Base-by-base conservation (phyloP, 2,113 vertebrate genomes). In the Cottus gobio region DNA sequence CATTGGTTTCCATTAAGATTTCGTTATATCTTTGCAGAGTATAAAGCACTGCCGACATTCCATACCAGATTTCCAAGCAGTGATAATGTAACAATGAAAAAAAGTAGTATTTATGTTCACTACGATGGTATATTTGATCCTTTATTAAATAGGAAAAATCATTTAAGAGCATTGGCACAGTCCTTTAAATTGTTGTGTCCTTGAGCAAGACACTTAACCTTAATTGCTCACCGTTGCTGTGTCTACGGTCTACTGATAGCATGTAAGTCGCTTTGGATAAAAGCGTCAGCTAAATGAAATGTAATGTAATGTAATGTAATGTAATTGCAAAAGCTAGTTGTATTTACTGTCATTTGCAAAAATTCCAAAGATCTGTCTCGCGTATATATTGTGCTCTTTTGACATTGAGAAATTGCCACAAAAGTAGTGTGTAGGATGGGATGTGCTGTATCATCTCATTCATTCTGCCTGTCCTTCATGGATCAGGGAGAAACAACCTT, bases 391-490 rank as follows among this genome's bases (percentile, higher is more conserved):
- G 50, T 48, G 42, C 72, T 69, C 71, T 50, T 73, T 78, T 3
- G 4, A 71, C 83, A 67, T 52, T 76, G 67, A 63, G 16, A 61
- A 69, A 54, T 50, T 56, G 56, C 69, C 31, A 56, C 58, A 64
- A 58, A 54, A 56, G 24, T 58, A 26, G 46, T 71, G 16, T 79
- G 31, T 54, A 39, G 64, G n/a, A 70, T 44, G 28, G 42, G 60
- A 68, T 80, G n/a, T 83, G 42, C 70, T 71, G 68, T 65, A 30
- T 76, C 72, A 65, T 75, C 48, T n/a, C 39, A 60, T 81, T 75
- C 48, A 77, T 76, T 71, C 57, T 67, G 28, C 9, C 70, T 77
- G 77, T 81, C 77, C 77, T 87, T 87, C 71, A 75, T 4, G 36
- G 82, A 77, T 71, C 69, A 68, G 68, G 24, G 24, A 57, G 61